A percentile compares a stretch with the other conserved stretches of the same genome.
These are phyloP conservation scores for Taurulus bubalis DNA, from an alignment of 2,113 vertebrate species.

Conservation along the genomic window DNA sequence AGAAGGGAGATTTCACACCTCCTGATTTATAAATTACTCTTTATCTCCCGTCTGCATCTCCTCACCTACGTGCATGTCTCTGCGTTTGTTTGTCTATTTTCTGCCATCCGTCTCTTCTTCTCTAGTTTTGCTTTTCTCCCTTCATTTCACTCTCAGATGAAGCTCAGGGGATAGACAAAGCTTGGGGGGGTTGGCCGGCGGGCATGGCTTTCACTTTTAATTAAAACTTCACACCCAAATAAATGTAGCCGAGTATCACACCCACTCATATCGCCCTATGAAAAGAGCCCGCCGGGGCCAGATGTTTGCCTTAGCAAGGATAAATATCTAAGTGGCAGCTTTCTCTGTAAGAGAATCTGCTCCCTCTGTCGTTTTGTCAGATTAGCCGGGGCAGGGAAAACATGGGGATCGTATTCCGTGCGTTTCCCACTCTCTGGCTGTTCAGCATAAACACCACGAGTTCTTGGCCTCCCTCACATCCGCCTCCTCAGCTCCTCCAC, in stretches of 20 bases:
- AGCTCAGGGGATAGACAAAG: conserved; percentile 52
- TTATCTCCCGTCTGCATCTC: conserved; percentile 6
- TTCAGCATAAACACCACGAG: conserved; percentile 77
- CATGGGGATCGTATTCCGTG: conserved; percentile 78
- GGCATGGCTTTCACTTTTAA: conserved; percentile 82
- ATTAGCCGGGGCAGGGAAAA: conserved; percentile 82
- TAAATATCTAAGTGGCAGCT: conserved; percentile 83
- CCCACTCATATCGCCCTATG: conserved; percentile 60
- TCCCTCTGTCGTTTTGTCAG: conserved; percentile 78
- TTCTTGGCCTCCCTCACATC: conserved; percentile 70
- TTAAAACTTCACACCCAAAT: conserved; percentile 82
- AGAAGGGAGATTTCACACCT: conserved; percentile 64
- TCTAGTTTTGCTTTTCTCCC: conserved; percentile 9
- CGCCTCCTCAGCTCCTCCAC: conserved; percentile 61
- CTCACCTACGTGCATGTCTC: conserved; percentile 16
- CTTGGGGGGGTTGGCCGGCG: conserved; percentile 28
- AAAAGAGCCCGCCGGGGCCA: conserved; percentile 68
- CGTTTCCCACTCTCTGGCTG: conserved; percentile 74
- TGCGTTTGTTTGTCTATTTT: conserved; percentile 20
- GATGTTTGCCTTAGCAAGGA: conserved; percentile 82
- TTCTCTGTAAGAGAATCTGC: conserved; percentile 83
- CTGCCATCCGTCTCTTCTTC: conserved; percentile 5
- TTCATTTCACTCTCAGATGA: conserved; percentile 35
- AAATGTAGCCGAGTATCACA: conserved; percentile 73
- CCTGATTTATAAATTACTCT: conserved; percentile 38